These are phyloP conservation scores for Euura lappo DNA, from an alignment of 1,140 invertebrate species.

Conservation along the genomic window DNA sequence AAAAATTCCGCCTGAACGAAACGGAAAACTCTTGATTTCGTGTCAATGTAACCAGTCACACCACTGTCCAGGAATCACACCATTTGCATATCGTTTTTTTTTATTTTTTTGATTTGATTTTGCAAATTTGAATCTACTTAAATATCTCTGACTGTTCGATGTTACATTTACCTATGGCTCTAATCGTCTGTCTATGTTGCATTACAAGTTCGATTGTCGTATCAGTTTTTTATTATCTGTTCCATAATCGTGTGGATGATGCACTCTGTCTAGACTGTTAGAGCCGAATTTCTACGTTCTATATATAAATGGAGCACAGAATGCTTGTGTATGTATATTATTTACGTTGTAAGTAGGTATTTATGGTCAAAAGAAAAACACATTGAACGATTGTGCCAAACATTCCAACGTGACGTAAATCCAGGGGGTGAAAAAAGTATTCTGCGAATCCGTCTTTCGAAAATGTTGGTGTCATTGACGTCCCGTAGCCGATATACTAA, in stretches of 20 bases:
- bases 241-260: background rate
- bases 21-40: background rate
- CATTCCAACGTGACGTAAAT: background rate
- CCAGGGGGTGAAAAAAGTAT: background rate
- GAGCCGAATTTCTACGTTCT: slow-evolving; percentile 43
- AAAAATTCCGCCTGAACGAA: no score
- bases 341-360: slow-evolving; percentile 60
- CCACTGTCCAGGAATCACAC: slow-evolving; percentile 43
- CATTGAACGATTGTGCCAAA: background rate
- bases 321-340: slow-evolving; percentile 60
- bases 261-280: slow-evolving; percentile 30
- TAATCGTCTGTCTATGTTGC: slow-evolving; percentile 24
- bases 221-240: background rate
- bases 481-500: background rate
- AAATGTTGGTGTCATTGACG: no score
- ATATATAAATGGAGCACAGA: slow-evolving; percentile 53
- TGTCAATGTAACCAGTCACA: no score
- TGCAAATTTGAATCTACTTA: slow-evolving; percentile 49
- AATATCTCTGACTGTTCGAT: slow-evolving; percentile 51
- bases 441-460: no score
- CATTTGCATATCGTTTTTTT: slow-evolving; percentile 36
- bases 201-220: background rate
- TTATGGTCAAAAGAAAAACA: slow-evolving; percentile 33
- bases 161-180: slow-evolving; percentile 49
- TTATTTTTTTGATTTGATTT: slow-evolving; percentile 48